Evolutionary conservation across 1,140 invertebrate genomes (phyloP).

Genomic region (Physella acuta): DNA sequence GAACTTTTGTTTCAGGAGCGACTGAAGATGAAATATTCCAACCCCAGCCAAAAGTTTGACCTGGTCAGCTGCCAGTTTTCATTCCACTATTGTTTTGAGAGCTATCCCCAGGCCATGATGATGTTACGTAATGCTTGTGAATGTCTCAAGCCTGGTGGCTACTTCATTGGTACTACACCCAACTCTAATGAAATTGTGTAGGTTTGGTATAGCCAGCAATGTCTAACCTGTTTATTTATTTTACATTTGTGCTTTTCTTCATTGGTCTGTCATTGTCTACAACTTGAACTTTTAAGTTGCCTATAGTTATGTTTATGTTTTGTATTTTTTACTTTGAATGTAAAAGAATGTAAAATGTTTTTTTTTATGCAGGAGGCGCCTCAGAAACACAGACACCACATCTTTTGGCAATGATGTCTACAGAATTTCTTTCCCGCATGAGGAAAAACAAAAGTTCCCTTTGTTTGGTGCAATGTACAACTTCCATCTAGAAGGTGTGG

Average conservation of each 20-base stretch:
- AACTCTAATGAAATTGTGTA: slow-evolving; percentile 89
- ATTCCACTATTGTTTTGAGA: slow-evolving; percentile 93
- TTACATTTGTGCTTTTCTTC: too few species aligned
- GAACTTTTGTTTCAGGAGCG: slow-evolving; percentile 65
- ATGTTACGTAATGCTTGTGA: slow-evolving; percentile 93
- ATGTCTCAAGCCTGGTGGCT: slow-evolving; percentile 83
- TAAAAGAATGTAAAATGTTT: slow-evolving; percentile 27
- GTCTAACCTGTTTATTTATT: too few species aligned
- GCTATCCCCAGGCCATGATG: slow-evolving; percentile 82
- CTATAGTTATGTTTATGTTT: too few species aligned
- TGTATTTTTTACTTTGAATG: not conserved
- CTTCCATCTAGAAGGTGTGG: slow-evolving; percentile 92
- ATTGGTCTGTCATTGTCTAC: too few species aligned
- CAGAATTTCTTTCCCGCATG: slow-evolving; percentile 72
- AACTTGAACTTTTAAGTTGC: too few species aligned
- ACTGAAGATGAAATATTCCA: slow-evolving; percentile 71
- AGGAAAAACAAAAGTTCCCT: slow-evolving; percentile 71
- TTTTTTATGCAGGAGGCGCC: slow-evolving; percentile 59
- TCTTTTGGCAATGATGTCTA: slow-evolving; percentile 87
- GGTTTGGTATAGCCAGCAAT: too few species aligned
- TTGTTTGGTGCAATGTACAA: slow-evolving; percentile 96
- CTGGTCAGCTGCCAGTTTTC: slow-evolving; percentile 96
- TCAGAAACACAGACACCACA: slow-evolving; percentile 66
- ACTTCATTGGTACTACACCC: slow-evolving; percentile 94
- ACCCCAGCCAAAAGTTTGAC: slow-evolving; percentile 76